These are phyloP conservation scores for Anabacerthia variegaticeps DNA, from an alignment of 2,797 vertebrate genomes.

Conservation along the genomic window DNA sequence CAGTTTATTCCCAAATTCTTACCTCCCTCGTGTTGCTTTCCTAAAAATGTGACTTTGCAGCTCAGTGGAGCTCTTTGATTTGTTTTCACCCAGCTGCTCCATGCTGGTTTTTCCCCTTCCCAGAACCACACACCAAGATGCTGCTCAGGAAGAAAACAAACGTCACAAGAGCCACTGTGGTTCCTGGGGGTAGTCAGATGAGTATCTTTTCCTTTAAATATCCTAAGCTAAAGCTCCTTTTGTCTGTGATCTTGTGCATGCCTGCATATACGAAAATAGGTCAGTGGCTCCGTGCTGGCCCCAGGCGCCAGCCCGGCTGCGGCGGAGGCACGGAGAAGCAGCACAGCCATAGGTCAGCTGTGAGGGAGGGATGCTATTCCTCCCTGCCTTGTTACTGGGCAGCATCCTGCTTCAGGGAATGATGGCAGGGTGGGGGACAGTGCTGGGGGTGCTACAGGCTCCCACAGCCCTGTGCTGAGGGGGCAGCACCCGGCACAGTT, in stretches of 20 bases:
- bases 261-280: conserved; percentile 40
- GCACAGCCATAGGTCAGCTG: not conserved
- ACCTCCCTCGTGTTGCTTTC: not conserved
- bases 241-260: not conserved
- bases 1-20: not conserved
- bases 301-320: not conserved
- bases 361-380: accelerated
- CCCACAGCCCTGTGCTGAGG: not conserved
- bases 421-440: accelerated
- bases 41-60: not conserved
- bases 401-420: not conserved
- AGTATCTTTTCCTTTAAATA: conserved; percentile 34
- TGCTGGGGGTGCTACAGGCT: not conserved
- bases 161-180: not conserved
- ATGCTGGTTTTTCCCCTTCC: not conserved
- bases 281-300: conserved; percentile 34
- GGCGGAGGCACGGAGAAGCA: not conserved
- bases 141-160: not conserved
- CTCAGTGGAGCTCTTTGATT: not conserved
- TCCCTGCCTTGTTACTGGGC: not conserved
- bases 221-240: not conserved
- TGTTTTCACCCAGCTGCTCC: not conserved
- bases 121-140: not conserved
- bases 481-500: not conserved
- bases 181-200: not conserved